Evolutionary conservation across 2,888 invertebrate genomes (phyloP), one percentile per base, ranked within the genome.

Genomic region (Aphidius colemani): DNA sequence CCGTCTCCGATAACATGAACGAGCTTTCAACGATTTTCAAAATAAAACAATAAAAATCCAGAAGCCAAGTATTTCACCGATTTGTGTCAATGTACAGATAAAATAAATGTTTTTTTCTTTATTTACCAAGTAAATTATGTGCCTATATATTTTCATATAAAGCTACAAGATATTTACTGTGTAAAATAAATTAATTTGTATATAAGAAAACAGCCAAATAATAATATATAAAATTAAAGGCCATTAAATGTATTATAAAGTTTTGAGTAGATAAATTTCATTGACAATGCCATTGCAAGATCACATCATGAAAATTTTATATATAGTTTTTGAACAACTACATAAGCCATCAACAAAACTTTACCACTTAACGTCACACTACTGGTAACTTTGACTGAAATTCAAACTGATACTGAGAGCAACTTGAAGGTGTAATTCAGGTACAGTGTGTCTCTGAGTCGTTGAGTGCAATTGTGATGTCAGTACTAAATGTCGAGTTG

Each of bases 21-120:
- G 61, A 61, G 65, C 61, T 65, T 65, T 58, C 56, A 61, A 65
- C 61, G 60, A 56, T 65, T 57, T 65, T 61, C 18, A 58, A 57
- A 60, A 30, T 30, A 30, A 30, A 30, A 65, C 41, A 40, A 49
- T 44, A 10, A n/a, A 9, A 11, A 40, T 40, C 45, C 11, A 46
- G 30, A 40, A 59, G 44, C 57, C 30, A 55, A 60, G 55, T 63
- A 63, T 63, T 55, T 55, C 51, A 45, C 9, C n/a, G 41, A 61
- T 65, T 65, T 58, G 57, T 65, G 58, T 65, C 58, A 45, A 65
- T 46, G 18, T 11, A 49, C 53, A 59, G 46, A 64, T 59, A 59
- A 39, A 56, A 56, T 56, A 18, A 30, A 30, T 10, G 30, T 11
- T 44, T 18, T 6, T 45, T 44, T 13, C 9, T 56, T 56, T 56